Conservation (phyloP, 2,888 invertebrate genomes). For the Noctuana brunneofusca region DNA sequence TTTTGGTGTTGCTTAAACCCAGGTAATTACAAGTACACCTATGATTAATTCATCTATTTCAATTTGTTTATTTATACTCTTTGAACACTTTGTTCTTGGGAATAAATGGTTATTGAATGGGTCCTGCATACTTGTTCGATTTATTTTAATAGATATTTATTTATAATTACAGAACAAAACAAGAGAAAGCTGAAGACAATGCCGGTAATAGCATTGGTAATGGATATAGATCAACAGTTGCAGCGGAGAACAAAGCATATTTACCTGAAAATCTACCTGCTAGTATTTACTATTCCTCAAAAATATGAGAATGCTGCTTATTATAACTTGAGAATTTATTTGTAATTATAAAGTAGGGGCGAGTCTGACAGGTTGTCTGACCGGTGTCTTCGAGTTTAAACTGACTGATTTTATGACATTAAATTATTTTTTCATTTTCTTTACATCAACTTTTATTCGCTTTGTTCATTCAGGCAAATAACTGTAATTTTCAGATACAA, state of each 20-base stretch:
- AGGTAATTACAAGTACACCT: constrained; percentile 43
- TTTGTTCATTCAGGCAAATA: too few species aligned
- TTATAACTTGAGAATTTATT: background rate
- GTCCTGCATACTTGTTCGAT: too few species aligned
- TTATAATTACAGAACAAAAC: constrained; percentile 14
- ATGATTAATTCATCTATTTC: too few species aligned
- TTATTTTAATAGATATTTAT: background rate
- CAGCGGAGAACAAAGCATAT: constrained; percentile 38
- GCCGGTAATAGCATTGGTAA: background rate
- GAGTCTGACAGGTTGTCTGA: background rate
- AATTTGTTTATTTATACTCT: too few species aligned
- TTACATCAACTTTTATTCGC: background rate
- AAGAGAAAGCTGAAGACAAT: constrained; percentile 5
- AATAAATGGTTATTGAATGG: too few species aligned
- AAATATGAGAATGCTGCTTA: constrained; percentile 7
- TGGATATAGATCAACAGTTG: constrained; percentile 8
- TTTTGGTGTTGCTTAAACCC: constrained; percentile 50
- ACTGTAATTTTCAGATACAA: too few species aligned
- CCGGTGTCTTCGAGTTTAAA: too few species aligned
- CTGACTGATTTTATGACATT: background rate
- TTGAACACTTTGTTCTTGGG: too few species aligned
- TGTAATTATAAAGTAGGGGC: background rate
- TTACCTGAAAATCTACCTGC: constrained; percentile 54
- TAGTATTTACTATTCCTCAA: constrained; percentile 25
- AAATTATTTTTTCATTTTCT: background rate